These are phyloP conservation scores for Heliocidaris tuberculata DNA, from an alignment of 35 echinoderm and acorn worm species.

Conservation along the genomic window DNA sequence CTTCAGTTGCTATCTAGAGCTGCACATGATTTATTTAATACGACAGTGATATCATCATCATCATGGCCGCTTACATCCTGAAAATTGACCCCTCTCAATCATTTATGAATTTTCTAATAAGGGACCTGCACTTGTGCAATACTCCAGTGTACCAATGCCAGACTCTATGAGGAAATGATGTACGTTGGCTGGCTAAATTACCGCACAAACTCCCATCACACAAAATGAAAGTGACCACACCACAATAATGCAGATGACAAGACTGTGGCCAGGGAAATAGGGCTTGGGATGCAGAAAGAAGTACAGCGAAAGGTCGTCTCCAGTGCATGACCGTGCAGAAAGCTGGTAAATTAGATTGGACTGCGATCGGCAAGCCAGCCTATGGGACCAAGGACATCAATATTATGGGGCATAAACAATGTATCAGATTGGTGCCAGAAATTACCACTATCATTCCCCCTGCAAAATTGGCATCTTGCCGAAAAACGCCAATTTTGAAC, in stretches of 20 bases:
- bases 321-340: conserved; percentile 35
- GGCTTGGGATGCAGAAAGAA: not conserved
- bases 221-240: not conserved
- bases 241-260: no score
- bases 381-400: not conserved
- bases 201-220: not conserved
- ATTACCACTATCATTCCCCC: not conserved
- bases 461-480: not conserved
- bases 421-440: not conserved
- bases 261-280: not conserved
- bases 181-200: not conserved
- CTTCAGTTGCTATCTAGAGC: no score
- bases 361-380: not conserved
- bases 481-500: not conserved
- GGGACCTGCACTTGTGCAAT: not conserved
- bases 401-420: conserved; percentile 7
- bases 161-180: not conserved
- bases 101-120: not conserved
- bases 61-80: not conserved
- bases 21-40: no score
- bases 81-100: not conserved
- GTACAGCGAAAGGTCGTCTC: conserved; percentile 5
- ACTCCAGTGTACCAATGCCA: not conserved
- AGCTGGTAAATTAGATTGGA: conserved; percentile 32
- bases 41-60: no score